Evolutionary conservation across 1,140 invertebrate genomes (phyloP).

Genomic region (Drosophila sturtevanti): DNA sequence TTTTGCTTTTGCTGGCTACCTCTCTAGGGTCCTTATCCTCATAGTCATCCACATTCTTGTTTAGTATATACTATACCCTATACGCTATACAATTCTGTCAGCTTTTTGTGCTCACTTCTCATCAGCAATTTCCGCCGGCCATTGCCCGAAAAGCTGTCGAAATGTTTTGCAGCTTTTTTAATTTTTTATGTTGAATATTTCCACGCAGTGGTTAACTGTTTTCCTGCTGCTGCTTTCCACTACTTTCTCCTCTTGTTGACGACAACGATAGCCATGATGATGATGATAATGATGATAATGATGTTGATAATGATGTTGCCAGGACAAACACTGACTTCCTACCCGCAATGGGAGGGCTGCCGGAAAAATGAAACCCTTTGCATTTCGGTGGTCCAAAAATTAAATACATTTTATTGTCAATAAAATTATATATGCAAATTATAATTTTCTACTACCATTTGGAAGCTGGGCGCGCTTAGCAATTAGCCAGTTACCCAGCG

Average conservation of each 20-base stretch:
- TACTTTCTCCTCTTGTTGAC: constrained; percentile 3
- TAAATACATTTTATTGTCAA: constrained; percentile 81
- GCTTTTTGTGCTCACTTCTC: constrained; percentile 54
- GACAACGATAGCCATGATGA: not conserved
- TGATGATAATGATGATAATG: constrained; percentile 37
- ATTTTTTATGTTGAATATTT: constrained; percentile 68
- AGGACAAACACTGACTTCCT: constrained; percentile 47
- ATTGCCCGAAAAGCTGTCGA: constrained; percentile 73
- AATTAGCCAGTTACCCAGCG: constrained; percentile 51
- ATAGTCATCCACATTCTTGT: not conserved
- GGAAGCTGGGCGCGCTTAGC: constrained; percentile 52
- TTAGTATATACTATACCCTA: constrained; percentile 5
- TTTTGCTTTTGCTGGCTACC: not conserved
- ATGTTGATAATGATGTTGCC: constrained; percentile 33
- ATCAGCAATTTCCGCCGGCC: constrained; percentile 61
- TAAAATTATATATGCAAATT: constrained; percentile 81
- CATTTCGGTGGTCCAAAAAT: constrained; percentile 51
- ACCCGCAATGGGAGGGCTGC: constrained; percentile 16
- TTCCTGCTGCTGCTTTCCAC: constrained; percentile 32
- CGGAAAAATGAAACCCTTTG: constrained; percentile 22
- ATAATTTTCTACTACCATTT: constrained; percentile 78
- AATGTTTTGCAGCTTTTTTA: constrained; percentile 77
- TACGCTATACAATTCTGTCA: constrained; percentile 4
- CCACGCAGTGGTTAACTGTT: constrained; percentile 34
- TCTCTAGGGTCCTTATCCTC: not conserved